Evolutionary conservation across 2,888 invertebrate species (phyloP).

Genomic region (Epicampocera succincta): DNA sequence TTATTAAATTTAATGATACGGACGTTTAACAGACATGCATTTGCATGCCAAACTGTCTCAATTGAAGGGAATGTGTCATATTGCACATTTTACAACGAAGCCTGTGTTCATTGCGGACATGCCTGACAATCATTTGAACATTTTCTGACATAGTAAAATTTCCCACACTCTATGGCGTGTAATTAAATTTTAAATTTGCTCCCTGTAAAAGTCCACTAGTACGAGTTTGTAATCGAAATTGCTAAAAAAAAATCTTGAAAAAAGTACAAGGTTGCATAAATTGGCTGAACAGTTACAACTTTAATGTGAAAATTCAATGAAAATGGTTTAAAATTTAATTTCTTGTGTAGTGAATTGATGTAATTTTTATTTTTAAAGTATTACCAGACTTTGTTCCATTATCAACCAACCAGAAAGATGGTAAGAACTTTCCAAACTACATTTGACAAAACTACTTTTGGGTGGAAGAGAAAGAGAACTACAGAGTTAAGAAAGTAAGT

Average conservation of each 20-base stretch:
- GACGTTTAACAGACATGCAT: not conserved
- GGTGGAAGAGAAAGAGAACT: too few species aligned
- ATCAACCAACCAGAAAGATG: too few species aligned
- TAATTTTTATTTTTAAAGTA: too few species aligned
- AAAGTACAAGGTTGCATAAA: not conserved
- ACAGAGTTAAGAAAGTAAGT: too few species aligned
- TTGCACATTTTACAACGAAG: not conserved
- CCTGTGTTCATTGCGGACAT: not conserved
- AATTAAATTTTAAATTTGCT: slow-evolving; percentile 39
- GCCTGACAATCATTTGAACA: slow-evolving; percentile 8
- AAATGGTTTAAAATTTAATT: too few species aligned
- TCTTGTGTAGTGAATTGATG: too few species aligned
- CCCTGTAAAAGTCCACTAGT: slow-evolving; percentile 2
- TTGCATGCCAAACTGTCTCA: not conserved
- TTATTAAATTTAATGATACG: slow-evolving; percentile 2
- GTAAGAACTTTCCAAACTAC: too few species aligned
- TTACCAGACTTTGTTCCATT: too few species aligned
- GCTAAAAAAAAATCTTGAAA: not conserved
- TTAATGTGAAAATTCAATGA: too few species aligned
- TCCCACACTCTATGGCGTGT: slow-evolving; percentile 10
- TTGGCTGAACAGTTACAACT: too few species aligned
- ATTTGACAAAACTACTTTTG: too few species aligned
- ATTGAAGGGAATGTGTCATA: not conserved
- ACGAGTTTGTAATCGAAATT: slow-evolving; percentile 13
- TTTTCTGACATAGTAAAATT: slow-evolving; percentile 31